Base-by-base conservation (phyloP, 2,797 vertebrate species). In the Mormyrus hasselquistii region DNA sequence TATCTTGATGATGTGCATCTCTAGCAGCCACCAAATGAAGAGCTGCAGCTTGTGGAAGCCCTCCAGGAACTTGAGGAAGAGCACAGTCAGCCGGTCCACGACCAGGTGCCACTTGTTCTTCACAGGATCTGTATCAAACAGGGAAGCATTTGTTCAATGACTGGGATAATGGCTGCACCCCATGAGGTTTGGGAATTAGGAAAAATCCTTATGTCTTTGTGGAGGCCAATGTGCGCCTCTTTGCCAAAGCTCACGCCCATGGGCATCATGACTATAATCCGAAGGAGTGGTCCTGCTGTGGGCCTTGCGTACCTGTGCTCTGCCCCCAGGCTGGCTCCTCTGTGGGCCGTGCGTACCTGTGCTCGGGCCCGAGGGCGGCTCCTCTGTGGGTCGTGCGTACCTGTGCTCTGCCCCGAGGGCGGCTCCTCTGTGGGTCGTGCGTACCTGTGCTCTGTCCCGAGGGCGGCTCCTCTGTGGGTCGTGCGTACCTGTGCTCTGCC, bases 31-130 rank as follows among this genome's bases (percentile, higher is more conserved):
- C 99, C 99, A 99, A 91, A 97, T 94, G 90, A 99, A 98, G 88
- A 99, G 96, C 94, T 99, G 98, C 92, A 99, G 95, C 91, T 98
- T 99, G 94, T 99, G 98, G 93, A 99, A 99, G 91, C 97, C 98
- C 93, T 99, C 98, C 94, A 99, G 94, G 93, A 99, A 99, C 93
- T 97, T 98, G 91, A 99, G 93, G 93, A 99, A 98, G 73, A 99
- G 96, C 90, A 99, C 98, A 0, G 97, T 98, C 88, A 99, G 97
- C 1, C 99, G 98, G 92, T 99, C 99, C 0, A 99, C 96, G 91
- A 99, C 99, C 91, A 99, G 94, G 89, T 98, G 98, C 99, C 99
- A 99, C 90, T 99, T 99, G 92, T 97, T 99, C 92, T 94, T 98
- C 90, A 98, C 93, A 73, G 65, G 65, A 91, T 99, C 98, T 99